Evolutionary conservation across 2,797 vertebrate genomes (phyloP).

Genomic region (Falco naumanni): DNA sequence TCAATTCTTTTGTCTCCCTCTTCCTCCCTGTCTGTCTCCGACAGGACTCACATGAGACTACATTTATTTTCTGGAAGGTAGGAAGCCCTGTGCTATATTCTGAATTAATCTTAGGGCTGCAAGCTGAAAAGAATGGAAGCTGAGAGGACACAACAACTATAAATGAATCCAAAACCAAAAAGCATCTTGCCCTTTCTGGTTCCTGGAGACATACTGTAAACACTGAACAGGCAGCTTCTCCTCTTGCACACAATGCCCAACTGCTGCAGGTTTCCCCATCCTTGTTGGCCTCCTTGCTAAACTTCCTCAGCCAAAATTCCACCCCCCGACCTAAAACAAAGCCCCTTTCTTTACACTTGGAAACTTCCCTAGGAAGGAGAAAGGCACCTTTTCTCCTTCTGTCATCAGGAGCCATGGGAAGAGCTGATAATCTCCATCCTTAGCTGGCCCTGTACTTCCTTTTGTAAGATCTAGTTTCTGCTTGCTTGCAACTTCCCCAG

Average conservation of each 20-base stretch:
- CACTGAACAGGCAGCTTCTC: background rate
- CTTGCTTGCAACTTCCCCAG: background rate
- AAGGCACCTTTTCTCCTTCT: conserved; percentile 31
- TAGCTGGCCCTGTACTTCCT: background rate
- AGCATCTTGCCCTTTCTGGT: background rate
- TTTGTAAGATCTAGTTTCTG: conserved; percentile 43
- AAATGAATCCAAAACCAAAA: background rate
- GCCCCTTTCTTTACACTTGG: background rate
- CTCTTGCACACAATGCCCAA: background rate
- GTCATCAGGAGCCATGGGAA: conserved; percentile 10
- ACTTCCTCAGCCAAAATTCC: background rate
- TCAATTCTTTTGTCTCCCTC: background rate
- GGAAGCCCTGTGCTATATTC: background rate
- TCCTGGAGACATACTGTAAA: background rate
- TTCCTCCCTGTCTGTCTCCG: background rate
- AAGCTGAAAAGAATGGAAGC: background rate
- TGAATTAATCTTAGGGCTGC: background rate
- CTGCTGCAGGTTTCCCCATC: background rate
- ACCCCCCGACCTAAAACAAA: background rate
- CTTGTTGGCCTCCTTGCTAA: background rate
- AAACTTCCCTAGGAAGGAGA: conserved; percentile 25
- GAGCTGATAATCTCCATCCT: background rate
- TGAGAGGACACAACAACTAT: background rate
- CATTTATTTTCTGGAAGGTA: background rate
- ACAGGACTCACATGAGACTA: background rate